These are phyloP conservation scores for Alexandromys oeconomus DNA, from an alignment of 2,797 vertebrate species.

Conservation along the genomic window DNA sequence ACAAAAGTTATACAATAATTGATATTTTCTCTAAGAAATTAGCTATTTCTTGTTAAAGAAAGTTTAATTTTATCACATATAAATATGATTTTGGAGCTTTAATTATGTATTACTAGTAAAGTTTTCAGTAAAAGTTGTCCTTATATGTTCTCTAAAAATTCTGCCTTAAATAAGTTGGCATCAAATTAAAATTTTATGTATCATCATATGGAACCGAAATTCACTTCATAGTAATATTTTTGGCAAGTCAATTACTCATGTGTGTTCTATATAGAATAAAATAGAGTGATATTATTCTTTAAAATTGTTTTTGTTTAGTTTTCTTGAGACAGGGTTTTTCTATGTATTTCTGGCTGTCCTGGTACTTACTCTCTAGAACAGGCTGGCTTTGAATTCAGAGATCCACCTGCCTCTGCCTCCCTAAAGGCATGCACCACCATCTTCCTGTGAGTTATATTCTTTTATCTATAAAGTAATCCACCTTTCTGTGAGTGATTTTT, in stretches of 20 bases:
- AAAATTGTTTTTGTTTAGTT: not conserved
- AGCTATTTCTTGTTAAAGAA: not conserved
- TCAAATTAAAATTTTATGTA: not conserved
- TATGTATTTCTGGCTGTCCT: no score
- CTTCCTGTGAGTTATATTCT: not conserved
- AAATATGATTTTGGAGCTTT: not conserved
- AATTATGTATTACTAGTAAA: conserved; percentile 13
- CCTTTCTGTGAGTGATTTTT: not conserved
- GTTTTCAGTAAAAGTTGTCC: not conserved
- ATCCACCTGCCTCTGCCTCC: no score
- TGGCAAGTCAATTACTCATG: not conserved
- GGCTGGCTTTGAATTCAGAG: no score
- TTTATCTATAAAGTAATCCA: not conserved
- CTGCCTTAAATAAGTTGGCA: not conserved
- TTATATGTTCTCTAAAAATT: not conserved
- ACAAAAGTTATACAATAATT: not conserved
- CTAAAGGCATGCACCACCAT: no score
- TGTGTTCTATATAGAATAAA: not conserved
- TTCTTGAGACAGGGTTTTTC: no score
- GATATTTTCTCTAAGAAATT: not conserved
- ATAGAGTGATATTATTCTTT: not conserved
- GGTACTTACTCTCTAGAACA: no score
- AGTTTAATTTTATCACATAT: not conserved
- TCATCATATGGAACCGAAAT: not conserved
- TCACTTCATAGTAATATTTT: not conserved